phyloP scores from a whole-genome alignment of 2,113 vertebrate genomes.

The Etheostoma cragini region DNA sequence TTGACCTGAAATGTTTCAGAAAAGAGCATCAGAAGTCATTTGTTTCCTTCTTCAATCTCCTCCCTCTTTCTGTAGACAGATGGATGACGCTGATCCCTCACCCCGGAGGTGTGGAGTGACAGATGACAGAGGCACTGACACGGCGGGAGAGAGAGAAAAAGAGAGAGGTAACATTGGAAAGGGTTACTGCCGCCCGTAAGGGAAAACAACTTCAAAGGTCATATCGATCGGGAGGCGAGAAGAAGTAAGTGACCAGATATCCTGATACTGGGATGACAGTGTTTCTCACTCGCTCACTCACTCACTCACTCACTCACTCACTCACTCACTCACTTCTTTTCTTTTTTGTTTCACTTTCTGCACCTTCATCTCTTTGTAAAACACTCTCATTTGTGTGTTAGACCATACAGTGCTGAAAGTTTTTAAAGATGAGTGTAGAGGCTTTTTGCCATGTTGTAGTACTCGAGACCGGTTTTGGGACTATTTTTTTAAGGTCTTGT shows the following conservation, averaged over 20 bases:
- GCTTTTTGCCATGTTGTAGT: neutral
- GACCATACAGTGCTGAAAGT: neutral
- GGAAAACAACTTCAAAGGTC: conserved; percentile 38
- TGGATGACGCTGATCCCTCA: conserved; percentile 49
- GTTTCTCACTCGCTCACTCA: neutral
- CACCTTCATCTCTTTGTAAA: neutral
- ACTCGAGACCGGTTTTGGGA: too few relatives aligned
- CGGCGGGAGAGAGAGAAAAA: conserved; percentile 17
- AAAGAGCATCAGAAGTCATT: conserved; percentile 33
- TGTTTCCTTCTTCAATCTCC: neutral
- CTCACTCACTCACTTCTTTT: neutral
- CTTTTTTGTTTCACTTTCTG: neutral
- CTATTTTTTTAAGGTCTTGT: too few relatives aligned
- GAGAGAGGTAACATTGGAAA: neutral
- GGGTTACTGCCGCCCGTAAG: conserved; percentile 26
- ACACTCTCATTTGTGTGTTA: neutral
- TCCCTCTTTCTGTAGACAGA: conserved; percentile 48
- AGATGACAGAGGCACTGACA: conserved; percentile 54
- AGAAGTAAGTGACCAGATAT: conserved; percentile 56
- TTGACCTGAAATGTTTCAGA: conserved; percentile 38
- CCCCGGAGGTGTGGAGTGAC: conserved; percentile 65
- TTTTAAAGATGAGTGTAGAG: neutral
- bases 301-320: neutral
- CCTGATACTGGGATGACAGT: neutral
- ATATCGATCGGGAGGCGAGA: conserved; percentile 29